Conservation (phyloP, 1,140 invertebrate species). For the Drosophila mojavensis region DNA sequence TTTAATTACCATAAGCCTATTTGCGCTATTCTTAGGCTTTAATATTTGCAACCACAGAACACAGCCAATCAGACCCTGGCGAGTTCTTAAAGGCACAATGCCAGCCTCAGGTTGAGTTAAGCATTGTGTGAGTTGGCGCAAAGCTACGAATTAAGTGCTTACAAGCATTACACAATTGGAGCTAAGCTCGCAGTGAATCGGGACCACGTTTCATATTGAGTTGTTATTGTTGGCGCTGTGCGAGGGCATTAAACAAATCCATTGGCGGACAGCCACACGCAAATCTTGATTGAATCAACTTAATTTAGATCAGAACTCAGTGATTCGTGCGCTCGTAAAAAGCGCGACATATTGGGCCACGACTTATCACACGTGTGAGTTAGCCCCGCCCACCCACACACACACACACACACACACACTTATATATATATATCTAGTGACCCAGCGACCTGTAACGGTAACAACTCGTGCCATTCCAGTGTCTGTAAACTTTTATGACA, state of each 20-base stretch:
- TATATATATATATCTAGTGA: slow-evolving; percentile 30
- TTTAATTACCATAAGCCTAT: too few relatives aligned
- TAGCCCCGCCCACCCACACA: slow-evolving; percentile 21
- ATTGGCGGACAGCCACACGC: slow-evolving; percentile 62
- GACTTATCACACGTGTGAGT: slow-evolving; percentile 73
- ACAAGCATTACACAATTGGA: slow-evolving; percentile 56
- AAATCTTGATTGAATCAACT: slow-evolving; percentile 82
- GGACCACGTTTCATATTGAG: slow-evolving; percentile 73
- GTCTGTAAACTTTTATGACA: slow-evolving; percentile 81
- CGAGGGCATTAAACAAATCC: slow-evolving; percentile 73
- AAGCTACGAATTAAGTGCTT: slow-evolving; percentile 54
- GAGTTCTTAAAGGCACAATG: too few relatives aligned
- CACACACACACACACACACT: neutral
- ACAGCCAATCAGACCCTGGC: too few relatives aligned
- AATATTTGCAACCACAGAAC: too few relatives aligned
- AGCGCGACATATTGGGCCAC: slow-evolving; percentile 75
- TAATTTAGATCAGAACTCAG: slow-evolving; percentile 78
- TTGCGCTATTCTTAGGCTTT: too few relatives aligned
- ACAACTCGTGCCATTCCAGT: slow-evolving; percentile 49
- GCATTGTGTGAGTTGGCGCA: slow-evolving; percentile 17
- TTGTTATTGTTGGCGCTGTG: slow-evolving; percentile 47
- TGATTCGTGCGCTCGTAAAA: slow-evolving; percentile 79
- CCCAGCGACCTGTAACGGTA: slow-evolving; percentile 53
- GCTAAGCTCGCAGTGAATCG: slow-evolving; percentile 51
- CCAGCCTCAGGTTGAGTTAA: slow-evolving; percentile 6